Percentiles rank a stretch among this genome's conserved stretches.
phyloP scores from a whole-genome alignment of 2,888 invertebrate species.

The Polymixis flavicincta region DNA sequence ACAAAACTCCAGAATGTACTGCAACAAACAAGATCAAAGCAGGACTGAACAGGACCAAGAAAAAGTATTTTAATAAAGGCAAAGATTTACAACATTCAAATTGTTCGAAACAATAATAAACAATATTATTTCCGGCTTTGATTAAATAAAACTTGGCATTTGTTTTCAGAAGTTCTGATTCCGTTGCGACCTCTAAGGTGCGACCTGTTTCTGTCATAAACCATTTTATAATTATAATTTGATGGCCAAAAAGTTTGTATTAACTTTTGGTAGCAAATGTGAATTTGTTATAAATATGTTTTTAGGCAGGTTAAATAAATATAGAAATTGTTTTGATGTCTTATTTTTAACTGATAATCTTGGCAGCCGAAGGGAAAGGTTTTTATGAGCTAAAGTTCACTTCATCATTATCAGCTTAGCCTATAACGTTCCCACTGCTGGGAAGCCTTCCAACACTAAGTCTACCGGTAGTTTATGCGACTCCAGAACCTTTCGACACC shows the following conservation, averaged over 20 bases:
- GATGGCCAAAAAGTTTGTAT: conserved; percentile 46
- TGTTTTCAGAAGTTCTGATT: conserved; percentile 45
- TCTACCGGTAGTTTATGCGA: too few relatives aligned
- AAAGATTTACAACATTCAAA: conserved; percentile 46
- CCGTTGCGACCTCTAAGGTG: conserved; percentile 10
- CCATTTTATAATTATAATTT: conserved; percentile 58
- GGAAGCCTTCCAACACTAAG: too few relatives aligned
- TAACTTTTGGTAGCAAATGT: conserved; percentile 28
- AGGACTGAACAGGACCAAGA: neutral
- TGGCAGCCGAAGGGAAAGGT: too few relatives aligned
- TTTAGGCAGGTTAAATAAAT: neutral
- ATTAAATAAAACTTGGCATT: conserved; percentile 53
- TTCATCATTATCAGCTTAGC: too few relatives aligned
- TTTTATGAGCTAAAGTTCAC: too few relatives aligned
- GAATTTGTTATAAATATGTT: conserved; percentile 14
- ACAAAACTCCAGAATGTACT: neutral
- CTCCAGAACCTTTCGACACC: too few relatives aligned
- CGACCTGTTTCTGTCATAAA: conserved; percentile 38
- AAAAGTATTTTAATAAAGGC: conserved; percentile 45
- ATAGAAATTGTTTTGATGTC: too few relatives aligned
- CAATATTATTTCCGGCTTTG: conserved; percentile 44
- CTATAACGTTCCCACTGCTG: too few relatives aligned
- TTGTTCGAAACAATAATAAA: conserved; percentile 51
- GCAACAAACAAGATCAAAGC: conserved; percentile 11
- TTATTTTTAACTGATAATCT: too few relatives aligned